These are phyloP conservation scores for Hippolais icterina DNA, from an alignment of 2,113 vertebrate species.

Conservation along the genomic window DNA sequence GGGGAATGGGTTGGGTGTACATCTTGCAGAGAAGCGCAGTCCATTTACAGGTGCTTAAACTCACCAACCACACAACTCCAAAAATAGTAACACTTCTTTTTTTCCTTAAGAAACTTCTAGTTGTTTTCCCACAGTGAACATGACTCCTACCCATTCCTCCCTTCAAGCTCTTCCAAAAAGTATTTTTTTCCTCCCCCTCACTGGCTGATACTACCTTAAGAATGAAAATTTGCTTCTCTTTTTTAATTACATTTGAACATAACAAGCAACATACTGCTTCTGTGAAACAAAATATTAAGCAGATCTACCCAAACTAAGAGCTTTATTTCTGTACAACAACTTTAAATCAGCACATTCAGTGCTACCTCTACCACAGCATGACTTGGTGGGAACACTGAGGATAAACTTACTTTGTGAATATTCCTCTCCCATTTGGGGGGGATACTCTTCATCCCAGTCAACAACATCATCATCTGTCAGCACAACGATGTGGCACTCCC, in stretches of 20 bases:
- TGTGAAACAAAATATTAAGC: background rate
- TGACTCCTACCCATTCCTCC: background rate
- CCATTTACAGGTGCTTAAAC: background rate
- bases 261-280: background rate
- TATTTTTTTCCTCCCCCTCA: background rate
- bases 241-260: background rate
- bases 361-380: fast-evolving
- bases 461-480: constrained; percentile 98
- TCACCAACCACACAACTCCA: background rate
- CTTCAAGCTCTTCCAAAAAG: background rate
- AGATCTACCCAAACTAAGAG: background rate
- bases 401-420: constrained; percentile 95
- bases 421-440: constrained; percentile 98
- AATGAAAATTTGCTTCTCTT: background rate
- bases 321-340: background rate
- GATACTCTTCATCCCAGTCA: constrained; percentile 99
- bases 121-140: background rate
- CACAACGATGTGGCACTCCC: constrained; percentile 98
- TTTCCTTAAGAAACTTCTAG: fast-evolving
- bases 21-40: background rate
- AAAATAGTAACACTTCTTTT: background rate
- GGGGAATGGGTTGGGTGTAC: background rate
- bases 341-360: background rate
- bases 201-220: background rate
- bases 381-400: background rate